A percentile compares a stretch with the other conserved stretches of the same genome.
Evolutionary conservation across 2,888 invertebrate genomes (phyloP).

Genomic region (Leptothorax acervorum): DNA sequence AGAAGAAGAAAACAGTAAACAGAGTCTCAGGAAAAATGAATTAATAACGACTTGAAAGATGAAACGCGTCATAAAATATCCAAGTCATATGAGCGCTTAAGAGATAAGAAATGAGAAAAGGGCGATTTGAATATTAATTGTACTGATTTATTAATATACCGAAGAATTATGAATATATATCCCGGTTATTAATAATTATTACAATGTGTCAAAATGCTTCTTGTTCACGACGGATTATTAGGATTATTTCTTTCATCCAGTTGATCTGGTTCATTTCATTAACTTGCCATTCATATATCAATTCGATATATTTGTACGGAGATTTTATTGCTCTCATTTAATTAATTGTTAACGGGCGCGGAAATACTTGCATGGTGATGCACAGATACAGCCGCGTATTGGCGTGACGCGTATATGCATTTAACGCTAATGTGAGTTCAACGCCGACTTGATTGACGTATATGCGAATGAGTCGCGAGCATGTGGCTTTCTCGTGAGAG

Average conservation of each 20-base stretch:
- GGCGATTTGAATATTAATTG: neutral
- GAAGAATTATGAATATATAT: neutral
- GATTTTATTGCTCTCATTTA: constrained; percentile 19
- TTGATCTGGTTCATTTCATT: neutral
- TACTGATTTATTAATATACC: neutral
- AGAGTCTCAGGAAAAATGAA: neutral
- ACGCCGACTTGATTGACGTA: constrained; percentile 46
- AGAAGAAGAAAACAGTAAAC: neutral
- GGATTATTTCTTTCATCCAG: neutral
- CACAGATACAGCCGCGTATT: neutral
- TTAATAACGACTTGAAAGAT: neutral
- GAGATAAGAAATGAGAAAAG: neutral
- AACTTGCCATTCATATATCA: neutral
- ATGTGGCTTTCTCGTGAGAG: constrained; percentile 14
- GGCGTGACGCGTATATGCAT: constrained; percentile 28
- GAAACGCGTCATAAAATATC: neutral
- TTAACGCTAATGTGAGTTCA: constrained; percentile 51
- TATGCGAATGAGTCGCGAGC: constrained; percentile 32
- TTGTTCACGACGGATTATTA: neutral
- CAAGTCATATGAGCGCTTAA: neutral
- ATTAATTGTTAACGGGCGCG: constrained; percentile 5
- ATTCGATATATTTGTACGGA: neutral
- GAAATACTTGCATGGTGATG: constrained; percentile 15
- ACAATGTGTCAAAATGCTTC: neutral
- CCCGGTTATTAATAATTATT: neutral